phyloP scores from a whole-genome alignment of 2,113 vertebrate genomes.

The Sus scrofa region DNA sequence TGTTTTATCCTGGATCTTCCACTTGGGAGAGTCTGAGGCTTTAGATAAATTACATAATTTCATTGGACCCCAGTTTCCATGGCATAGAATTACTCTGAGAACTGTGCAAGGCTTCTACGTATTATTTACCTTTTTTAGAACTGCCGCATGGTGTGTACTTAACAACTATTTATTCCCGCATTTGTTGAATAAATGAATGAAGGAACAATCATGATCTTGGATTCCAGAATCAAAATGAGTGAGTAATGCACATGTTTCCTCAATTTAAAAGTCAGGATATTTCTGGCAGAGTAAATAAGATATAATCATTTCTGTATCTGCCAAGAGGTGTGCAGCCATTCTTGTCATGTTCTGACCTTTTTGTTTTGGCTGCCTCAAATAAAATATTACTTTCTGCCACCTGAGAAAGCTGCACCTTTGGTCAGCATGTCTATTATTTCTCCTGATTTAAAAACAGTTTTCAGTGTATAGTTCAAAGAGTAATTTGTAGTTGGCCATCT shows the following conservation, averaged over 20 bases:
- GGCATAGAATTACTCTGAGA: neutral
- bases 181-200: neutral
- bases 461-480: neutral
- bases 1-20: neutral
- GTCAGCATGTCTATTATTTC: neutral
- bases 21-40: neutral
- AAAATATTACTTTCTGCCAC: neutral
- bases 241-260: neutral
- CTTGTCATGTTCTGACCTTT: neutral
- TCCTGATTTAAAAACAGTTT: neutral
- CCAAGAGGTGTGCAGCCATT: neutral
- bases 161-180: neutral
- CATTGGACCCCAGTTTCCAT: rapidly evolving
- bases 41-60: neutral
- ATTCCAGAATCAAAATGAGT: neutral
- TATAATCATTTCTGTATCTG: neutral
- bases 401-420: neutral
- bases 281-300: neutral
- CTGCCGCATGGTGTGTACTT: neutral
- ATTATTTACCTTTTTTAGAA: neutral
- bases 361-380: slow-evolving; percentile 6
- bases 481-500: neutral
- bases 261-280: neutral
- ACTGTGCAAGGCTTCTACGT: neutral
- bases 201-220: neutral